Evolutionary conservation across 2,797 vertebrate genomes (phyloP).

Genomic region (Micropoecilia bifurca): DNA sequence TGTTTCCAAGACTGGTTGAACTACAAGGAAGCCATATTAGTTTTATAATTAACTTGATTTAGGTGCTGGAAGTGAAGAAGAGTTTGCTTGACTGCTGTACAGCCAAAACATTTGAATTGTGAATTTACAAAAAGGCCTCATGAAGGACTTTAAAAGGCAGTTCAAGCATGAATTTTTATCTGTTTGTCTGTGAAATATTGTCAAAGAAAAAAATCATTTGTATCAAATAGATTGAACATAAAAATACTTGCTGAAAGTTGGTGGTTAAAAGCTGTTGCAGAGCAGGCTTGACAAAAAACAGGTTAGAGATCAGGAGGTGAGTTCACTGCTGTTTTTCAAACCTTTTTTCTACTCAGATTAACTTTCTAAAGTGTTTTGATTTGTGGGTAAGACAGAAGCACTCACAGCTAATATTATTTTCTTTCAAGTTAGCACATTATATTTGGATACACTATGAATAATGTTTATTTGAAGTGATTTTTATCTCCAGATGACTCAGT

Average conservation of each 20-base stretch:
- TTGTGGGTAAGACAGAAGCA: not conserved
- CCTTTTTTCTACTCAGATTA: not conserved
- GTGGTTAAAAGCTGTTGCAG: not conserved
- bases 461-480: not conserved
- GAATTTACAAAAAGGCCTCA: not conserved
- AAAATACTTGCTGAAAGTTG: not conserved
- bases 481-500: not conserved
- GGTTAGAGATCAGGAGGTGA: not conserved
- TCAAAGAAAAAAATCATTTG: not conserved
- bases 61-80: not conserved
- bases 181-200: not conserved
- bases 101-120: not conserved
- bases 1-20: not conserved
- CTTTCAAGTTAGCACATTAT: not conserved
- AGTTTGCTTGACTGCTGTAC: not conserved
- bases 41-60: not conserved
- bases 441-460: not conserved
- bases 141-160: not conserved
- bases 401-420: not conserved
- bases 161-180: not conserved
- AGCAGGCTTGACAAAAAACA: not conserved
- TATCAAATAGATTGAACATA: not conserved
- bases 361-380: not conserved
- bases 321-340: not conserved
- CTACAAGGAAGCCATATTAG: not conserved